Evolutionary conservation across 2,797 vertebrate genomes (phyloP).

Genomic region (Oophaga sylvatica): DNA sequence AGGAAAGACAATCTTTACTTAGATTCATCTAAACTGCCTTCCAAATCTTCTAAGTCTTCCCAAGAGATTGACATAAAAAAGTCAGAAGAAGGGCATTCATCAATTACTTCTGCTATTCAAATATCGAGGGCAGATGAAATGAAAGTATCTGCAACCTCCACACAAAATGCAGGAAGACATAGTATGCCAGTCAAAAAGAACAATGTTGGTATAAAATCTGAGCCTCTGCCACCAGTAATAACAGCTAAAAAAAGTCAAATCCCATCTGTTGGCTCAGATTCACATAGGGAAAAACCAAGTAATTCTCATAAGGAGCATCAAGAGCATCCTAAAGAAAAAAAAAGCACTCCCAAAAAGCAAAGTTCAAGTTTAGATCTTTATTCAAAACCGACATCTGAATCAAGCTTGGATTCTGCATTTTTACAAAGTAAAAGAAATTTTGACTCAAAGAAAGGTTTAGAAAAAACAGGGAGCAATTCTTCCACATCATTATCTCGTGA

Average conservation of each 20-base stretch:
- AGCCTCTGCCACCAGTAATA: constrained; percentile 16
- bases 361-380: constrained; percentile 32
- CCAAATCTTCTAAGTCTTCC: constrained; percentile 13
- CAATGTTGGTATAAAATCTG: background rate
- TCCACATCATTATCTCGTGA: constrained; percentile 46
- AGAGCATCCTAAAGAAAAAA: constrained; percentile 63
- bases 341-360: constrained; percentile 43
- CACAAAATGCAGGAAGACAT: constrained; percentile 26
- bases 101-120: constrained; percentile 2
- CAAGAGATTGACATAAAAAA: background rate
- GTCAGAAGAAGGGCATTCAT: background rate
- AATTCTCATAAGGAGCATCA: constrained; percentile 53
- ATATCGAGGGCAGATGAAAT: constrained; percentile 48
- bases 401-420: constrained; percentile 66
- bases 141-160: constrained; percentile 63
- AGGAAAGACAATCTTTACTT: constrained; percentile 11
- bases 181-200: constrained; percentile 9
- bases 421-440: constrained; percentile 70
- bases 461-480: constrained; percentile 34
- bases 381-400: constrained; percentile 63
- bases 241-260: background rate
- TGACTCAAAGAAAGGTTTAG: constrained; percentile 67
- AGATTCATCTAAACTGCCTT: background rate
- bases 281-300: background rate
- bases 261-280: background rate